Conservation (phyloP, 2,113 vertebrate genomes). For the Thryonomys swinderianus region DNA sequence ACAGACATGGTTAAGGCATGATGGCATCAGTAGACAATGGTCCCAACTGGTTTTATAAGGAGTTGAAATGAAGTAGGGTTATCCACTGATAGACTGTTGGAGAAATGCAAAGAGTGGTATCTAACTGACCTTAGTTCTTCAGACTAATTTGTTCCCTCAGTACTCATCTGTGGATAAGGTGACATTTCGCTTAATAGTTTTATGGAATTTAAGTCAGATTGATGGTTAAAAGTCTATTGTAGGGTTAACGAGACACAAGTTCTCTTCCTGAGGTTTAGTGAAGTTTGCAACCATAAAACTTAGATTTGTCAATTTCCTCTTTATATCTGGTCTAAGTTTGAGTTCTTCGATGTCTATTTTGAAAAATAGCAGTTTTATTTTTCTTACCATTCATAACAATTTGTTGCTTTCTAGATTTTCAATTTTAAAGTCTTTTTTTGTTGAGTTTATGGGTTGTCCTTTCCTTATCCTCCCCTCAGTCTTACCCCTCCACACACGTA, state of each 20-base stretch:
- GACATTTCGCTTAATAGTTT: not conserved
- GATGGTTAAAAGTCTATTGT: not conserved
- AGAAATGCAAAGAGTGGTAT: not conserved
- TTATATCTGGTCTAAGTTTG: not conserved
- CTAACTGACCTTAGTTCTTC: not conserved
- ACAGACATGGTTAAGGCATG: not conserved
- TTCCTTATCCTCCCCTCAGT: not conserved
- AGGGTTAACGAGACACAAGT: not conserved
- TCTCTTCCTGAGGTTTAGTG: not conserved
- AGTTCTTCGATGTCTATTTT: not conserved
- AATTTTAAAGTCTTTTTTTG: not conserved
- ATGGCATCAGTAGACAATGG: not conserved
- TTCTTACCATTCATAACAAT: not conserved
- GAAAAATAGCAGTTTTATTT: slow-evolving; percentile 26
- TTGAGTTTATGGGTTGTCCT: not conserved
- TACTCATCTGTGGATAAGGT: not conserved
- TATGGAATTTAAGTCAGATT: not conserved
- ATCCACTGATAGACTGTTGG: not conserved
- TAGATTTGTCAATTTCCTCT: not conserved
- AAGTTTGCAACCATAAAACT: not conserved
- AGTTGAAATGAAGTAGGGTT: not conserved
- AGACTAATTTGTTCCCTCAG: not conserved
- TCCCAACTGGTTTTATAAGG: not conserved
- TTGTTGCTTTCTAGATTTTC: not conserved
- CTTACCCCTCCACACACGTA: too few relatives aligned